Conservation (phyloP, 2,797 vertebrate species). For the Diceros bicornis region DNA sequence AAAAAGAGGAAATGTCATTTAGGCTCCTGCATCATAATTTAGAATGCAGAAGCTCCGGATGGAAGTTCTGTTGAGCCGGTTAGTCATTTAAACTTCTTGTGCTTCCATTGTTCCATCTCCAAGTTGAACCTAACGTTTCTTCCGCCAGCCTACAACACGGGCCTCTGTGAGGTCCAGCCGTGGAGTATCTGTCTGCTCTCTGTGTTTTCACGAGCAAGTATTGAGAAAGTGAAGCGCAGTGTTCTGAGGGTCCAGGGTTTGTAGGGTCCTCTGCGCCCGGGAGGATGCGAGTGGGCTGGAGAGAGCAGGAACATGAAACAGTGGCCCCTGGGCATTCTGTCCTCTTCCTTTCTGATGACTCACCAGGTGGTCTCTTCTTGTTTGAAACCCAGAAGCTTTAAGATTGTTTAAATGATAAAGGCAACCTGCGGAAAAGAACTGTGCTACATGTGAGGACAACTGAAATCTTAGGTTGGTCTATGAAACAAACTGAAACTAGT, state of each 20-base stretch:
- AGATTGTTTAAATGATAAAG: background rate
- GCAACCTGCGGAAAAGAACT: background rate
- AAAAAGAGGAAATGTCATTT: too few species aligned
- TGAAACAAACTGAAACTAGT: background rate
- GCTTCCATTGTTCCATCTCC: background rate
- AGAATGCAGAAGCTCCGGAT: too few species aligned
- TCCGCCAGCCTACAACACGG: fast-evolving
- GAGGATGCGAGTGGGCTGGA: fast-evolving
- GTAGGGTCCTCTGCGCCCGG: fast-evolving
- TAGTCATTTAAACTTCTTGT: background rate
- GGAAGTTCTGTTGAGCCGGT: background rate
- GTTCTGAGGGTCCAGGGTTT: fast-evolving
- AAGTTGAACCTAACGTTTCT: background rate
- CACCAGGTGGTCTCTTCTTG: background rate
- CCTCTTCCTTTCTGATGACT: background rate
- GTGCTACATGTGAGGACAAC: background rate
- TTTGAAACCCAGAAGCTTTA: too few species aligned
- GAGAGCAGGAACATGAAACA: fast-evolving
- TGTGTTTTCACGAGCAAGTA: background rate
- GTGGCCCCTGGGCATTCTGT: background rate
- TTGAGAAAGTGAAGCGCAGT: fast-evolving
- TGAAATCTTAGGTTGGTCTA: background rate
- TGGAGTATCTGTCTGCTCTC: fast-evolving
- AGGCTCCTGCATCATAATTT: too few species aligned
- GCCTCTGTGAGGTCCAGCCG: too few species aligned